Evolutionary conservation across 2,797 vertebrate species (phyloP), one percentile per base, ranked within the genome.

Genomic region (Neoniphon sammara): DNA sequence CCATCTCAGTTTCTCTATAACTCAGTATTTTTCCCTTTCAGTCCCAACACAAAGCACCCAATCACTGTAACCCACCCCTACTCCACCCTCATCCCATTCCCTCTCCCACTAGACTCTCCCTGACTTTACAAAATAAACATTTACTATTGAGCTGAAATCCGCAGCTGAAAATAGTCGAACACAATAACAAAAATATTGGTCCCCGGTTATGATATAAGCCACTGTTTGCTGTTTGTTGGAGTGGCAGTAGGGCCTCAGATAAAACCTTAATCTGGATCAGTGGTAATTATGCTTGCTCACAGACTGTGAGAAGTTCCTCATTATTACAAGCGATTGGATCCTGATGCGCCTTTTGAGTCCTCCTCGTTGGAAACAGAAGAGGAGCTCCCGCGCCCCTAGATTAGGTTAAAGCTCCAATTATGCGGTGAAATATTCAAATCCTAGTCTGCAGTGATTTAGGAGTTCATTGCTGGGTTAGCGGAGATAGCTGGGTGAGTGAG

Each of bases 331-430:
- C 59, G 81, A 91, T 89, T 86, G 90, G 82, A 89, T 92, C 81
- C 87, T 76, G 87, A 83, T 84, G 81, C 52, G 85, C 82, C 83
- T 89, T 91, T 89, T 86, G 83, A 91, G 89, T 88, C 80, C 61
- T 76, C 68, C 77, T 78, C 72, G 58, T 70, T 66, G 31, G 85
- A 85, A 89, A 92, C 83, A 88, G 84, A 81, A 80, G 86, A 90
- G 90, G 84, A 65, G 85, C 85, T 73, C 68, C 75, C 57, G 70
- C 67, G 56, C 87, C 75, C 80, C 81, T 64, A 91, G 91, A 93
- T 94, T 94, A 92, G 88, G 88, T 93, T 91, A 92, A 91, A 90
- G 84, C 90, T 89, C 87, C 92, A 92, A 93, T 93, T 93, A 93
- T 91, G 88, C 79, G 71, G 66, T 82, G 87, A 93, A 93, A 93